These are phyloP conservation scores for Octodon degus DNA, from an alignment of 2,113 vertebrate genomes.

Conservation along the genomic window DNA sequence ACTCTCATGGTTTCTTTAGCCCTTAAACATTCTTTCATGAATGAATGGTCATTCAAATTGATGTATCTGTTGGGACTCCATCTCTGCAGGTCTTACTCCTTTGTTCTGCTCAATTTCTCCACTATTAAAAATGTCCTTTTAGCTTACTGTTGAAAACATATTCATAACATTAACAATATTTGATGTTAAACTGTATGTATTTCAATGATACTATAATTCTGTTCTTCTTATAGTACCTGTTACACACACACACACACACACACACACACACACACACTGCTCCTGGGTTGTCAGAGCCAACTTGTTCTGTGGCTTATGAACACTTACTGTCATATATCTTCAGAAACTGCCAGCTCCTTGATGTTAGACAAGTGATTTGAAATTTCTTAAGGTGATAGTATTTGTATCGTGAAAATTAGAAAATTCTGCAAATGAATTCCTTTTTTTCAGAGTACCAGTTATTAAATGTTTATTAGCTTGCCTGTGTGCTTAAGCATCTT, in stretches of 20 bases:
- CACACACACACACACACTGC: background rate
- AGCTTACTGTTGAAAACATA: conserved; percentile 42
- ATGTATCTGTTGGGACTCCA: background rate
- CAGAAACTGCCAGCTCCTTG: background rate
- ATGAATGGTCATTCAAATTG: background rate
- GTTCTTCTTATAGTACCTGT: background rate
- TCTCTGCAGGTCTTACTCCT: background rate
- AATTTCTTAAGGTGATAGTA: background rate
- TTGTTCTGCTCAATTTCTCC: background rate
- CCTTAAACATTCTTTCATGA: background rate
- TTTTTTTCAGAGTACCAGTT: background rate
- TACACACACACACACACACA: background rate
- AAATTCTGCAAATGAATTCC: background rate
- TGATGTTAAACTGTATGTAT: conserved; percentile 1
- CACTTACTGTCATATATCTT: background rate
- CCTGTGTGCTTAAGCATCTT: background rate
- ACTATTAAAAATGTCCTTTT: background rate
- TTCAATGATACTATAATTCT: background rate
- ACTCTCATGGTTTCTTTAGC: background rate
- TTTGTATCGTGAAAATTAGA: background rate
- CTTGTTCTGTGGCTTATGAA: background rate
- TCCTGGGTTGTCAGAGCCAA: background rate
- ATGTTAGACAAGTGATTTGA: background rate
- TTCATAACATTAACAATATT: background rate
- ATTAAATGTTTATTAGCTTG: background rate